Base-by-base conservation (phyloP, 2,113 vertebrate genomes). In the Dolichotis patagonum region DNA sequence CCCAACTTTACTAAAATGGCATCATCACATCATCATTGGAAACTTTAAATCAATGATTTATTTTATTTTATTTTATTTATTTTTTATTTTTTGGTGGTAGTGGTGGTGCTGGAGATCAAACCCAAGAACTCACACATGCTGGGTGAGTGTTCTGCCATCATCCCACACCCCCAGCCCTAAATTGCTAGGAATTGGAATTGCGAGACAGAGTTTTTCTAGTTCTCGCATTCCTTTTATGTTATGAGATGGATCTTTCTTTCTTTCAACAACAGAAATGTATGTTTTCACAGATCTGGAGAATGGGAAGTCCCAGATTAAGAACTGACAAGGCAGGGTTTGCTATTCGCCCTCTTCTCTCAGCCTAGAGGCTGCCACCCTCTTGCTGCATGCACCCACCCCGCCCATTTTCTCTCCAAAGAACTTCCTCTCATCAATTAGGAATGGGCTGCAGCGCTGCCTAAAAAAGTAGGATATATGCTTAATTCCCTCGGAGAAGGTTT, bases 381-480 rank as follows among this genome's bases (percentile, higher is more conserved):
- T 58, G 28, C 30, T 19, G 10, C 13, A 22, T 7, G 73, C 52
- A 71, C 73, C 69, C 13, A 52, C n/a, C 19, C 75, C 22, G 49
- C 22, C 75, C 75, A 46, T 43, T 60, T 96, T 78, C 86, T 84
- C 92, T 95, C 52, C 60, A 92, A 91, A 93, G 82, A 83, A 14
- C 28, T 69, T 94, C 91, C 38, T 54, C 12, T 88, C 26, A 77
- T 90, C 62, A 49, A 22, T 24, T 52, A 56, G 78, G 38, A 84
- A 91, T 24, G n/a, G 65, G 30, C 73, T 3, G 38, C n/a, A 54
- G 71, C 38, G 82, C 54, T 78, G 93, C 75, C 78, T 56, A n/a
- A 91, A 95, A 75, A 93, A 22, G 56, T 35, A 92, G 41, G 54
- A 90, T 38, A 88, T 41, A 85, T 41, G 69, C 58, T 94, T 85